These are phyloP conservation scores for Sinotaia quadrata DNA, from an alignment of 2,888 invertebrate genomes.

Conservation along the genomic window DNA sequence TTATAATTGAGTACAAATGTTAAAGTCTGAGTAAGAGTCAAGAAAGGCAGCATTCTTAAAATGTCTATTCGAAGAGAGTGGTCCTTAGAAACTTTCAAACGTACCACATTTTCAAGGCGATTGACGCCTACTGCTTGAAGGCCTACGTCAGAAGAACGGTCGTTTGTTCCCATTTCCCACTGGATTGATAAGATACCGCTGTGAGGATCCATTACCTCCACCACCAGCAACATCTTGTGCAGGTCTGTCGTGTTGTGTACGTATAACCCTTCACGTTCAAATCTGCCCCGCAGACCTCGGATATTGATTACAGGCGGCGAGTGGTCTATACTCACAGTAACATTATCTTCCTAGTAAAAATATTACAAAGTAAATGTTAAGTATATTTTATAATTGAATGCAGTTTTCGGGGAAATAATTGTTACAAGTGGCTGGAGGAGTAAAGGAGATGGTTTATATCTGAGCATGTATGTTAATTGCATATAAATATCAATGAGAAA, in stretches of 20 bases:
- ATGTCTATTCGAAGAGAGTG: too few species aligned
- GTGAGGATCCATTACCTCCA: slow-evolving; percentile 45
- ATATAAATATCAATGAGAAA: too few species aligned
- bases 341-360: slow-evolving; percentile 32
- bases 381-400: too few species aligned
- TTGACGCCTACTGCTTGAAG: slow-evolving; percentile 18
- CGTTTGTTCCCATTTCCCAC: slow-evolving; percentile 42
- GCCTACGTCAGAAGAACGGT: slow-evolving; percentile 25
- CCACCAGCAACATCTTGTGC: slow-evolving; percentile 41
- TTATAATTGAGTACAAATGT: too few species aligned
- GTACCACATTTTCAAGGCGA: slow-evolving; percentile 18
- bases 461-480: too few species aligned
- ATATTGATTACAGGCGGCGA: slow-evolving; percentile 40
- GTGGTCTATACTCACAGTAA: slow-evolving; percentile 36
- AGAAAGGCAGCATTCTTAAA: too few species aligned
- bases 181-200: slow-evolving; percentile 44
- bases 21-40: too few species aligned
- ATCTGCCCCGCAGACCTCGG: slow-evolving; percentile 38
- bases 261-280: slow-evolving; percentile 35
- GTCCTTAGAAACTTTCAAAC: too few species aligned
- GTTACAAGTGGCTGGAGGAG: too few species aligned
- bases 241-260: slow-evolving; percentile 47
- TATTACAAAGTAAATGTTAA: too few species aligned
- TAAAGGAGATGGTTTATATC: too few species aligned
- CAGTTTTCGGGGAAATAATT: too few species aligned